Base-by-base conservation (phyloP, 2,888 invertebrate genomes). In the Doris montereyensis region DNA sequence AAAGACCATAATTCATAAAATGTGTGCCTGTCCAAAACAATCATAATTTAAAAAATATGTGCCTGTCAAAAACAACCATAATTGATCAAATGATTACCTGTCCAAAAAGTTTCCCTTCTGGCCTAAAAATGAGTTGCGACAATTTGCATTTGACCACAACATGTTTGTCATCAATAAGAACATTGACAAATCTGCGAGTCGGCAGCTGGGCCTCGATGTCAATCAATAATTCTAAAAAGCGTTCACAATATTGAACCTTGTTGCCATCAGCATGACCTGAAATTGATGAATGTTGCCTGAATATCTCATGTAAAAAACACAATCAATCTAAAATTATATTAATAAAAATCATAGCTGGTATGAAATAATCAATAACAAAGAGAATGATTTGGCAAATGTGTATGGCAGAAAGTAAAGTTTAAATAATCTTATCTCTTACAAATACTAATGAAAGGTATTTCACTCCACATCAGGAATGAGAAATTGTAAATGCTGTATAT, bases 161-260 rank as follows among this genome's bases (percentile, higher is more conserved):
- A 91, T 99, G 98, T 82, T 95, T 95, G 92, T 98, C 97, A 90
- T 99, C 98, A 92, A 99, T 93, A 0, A 99, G 95, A 0, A 96
- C 96, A 92, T 99, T 98, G 92, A 99, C 97, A 92, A 98, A 99
- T 72, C 99, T 94, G 57, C 99, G 94, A 0, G 99, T 99, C 0
- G 98, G 98, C 87, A 99, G 92, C 83, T 98, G 93, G 0, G 98
- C 97, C 89, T 99, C 98, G 85, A 99, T 93, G 91, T 99, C 99
- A 78, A 98, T 97, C 92, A 99, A 94, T 83, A 99, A 93, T 92
- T 99, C 98, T 81, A 99, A 91, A 92, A 99, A 98, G 65, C 98
- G 93, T 92, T 99, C 99, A 91, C 97, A 97, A 91, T 97, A 98
- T 52, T 94, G 93, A 34, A 95, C 92, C 92, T 95, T 93, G 78